Percentiles rank a stretch among this genome's conserved stretches.
Conservation (phyloP, 2,888 invertebrate species). For the Pinctada fucata region DNA sequence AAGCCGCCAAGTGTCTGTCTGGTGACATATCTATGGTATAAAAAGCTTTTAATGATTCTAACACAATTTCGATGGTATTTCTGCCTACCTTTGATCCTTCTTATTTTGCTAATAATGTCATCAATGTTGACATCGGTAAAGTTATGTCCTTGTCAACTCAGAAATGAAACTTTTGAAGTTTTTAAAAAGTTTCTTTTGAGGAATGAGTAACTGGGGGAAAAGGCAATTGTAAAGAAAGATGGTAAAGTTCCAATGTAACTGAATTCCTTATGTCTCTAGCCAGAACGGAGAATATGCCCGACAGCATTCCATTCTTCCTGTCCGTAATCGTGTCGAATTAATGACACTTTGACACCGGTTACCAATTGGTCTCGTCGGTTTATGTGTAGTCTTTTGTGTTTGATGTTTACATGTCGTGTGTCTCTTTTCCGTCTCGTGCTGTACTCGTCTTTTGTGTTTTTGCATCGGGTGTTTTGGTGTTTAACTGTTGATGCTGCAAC, state of each 20-base stretch:
- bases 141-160: background rate
- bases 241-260: background rate
- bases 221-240: background rate
- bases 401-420: too few species aligned
- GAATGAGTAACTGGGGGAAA: background rate
- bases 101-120: background rate
- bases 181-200: background rate
- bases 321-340: background rate
- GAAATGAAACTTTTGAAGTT: background rate
- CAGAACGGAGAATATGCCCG: background rate
- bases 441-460: too few species aligned
- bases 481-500: too few species aligned
- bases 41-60: too few species aligned
- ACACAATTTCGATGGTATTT: too few species aligned
- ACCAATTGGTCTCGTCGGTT: too few species aligned
- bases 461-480: too few species aligned
- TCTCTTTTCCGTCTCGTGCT: too few species aligned
- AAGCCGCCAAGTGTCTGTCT: too few species aligned
- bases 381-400: too few species aligned
- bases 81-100: too few species aligned
- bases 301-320: background rate
- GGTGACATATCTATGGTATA: too few species aligned
- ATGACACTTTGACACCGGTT: background rate
- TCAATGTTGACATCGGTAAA: background rate
- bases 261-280: background rate